A percentile compares a stretch with the other conserved stretches of the same genome.
These are phyloP conservation scores for Pan paniscus DNA, from an alignment of 2,113 vertebrate genomes.

Conservation along the genomic window DNA sequence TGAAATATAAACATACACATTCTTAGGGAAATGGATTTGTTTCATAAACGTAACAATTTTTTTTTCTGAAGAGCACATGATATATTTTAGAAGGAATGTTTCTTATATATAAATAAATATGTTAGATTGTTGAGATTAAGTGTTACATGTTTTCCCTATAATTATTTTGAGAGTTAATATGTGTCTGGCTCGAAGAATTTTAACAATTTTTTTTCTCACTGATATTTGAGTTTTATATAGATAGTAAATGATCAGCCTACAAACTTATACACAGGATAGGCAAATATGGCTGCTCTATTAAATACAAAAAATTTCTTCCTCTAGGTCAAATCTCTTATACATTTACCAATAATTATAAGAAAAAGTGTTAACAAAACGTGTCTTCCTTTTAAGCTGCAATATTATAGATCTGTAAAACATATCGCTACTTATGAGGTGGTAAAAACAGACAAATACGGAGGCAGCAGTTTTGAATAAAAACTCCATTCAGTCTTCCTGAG, in stretches of 20 bases:
- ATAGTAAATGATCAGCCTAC: not conserved
- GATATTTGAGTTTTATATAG: not conserved
- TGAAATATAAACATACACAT: not conserved
- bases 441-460: not conserved
- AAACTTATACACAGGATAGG: not conserved
- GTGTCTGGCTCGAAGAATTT: not conserved
- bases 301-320: not conserved
- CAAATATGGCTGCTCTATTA: not conserved
- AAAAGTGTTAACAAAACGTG: not conserved
- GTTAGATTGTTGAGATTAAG: not conserved
- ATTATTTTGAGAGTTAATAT: not conserved
- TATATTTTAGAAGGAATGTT: not conserved
- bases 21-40: not conserved
- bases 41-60: not conserved
- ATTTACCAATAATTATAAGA: not conserved
- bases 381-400: not conserved
- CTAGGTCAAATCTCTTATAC: not conserved
- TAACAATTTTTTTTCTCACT: not conserved
- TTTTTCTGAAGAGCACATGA: not conserved
- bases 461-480: not conserved
- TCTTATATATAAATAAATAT: not conserved
- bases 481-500: not conserved
- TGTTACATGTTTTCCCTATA: not conserved
- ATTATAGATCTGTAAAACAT: not conserved
- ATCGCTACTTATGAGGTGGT: not conserved